Conservation (phyloP, 2,113 vertebrate species). For the Cyprinodon variegatus region DNA sequence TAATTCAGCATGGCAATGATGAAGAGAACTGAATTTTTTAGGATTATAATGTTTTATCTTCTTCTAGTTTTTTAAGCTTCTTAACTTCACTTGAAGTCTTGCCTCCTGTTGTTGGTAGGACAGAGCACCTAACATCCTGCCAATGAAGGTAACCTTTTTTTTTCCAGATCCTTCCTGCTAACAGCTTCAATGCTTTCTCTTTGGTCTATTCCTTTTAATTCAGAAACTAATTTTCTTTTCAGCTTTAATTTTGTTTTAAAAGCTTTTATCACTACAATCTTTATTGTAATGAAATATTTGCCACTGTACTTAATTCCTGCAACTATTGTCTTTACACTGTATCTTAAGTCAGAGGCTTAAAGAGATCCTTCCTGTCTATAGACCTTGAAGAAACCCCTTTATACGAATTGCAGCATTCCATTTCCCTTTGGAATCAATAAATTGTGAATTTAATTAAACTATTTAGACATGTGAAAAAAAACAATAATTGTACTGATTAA, state of each 20-base stretch:
- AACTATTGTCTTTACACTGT: no score
- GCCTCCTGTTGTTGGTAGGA: background rate
- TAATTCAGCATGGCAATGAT: background rate
- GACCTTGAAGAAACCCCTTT: no score
- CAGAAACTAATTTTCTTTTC: background rate
- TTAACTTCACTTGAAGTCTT: background rate
- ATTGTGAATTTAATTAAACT: background rate
- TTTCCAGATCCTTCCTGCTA: background rate
- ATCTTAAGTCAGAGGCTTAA: no score
- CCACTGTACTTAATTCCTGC: no score
- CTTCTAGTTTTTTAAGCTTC: background rate
- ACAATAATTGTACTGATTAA: background rate
- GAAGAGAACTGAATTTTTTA: background rate
- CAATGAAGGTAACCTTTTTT: background rate
- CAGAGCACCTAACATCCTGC: background rate
- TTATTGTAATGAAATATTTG: background rate
- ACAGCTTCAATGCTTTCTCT: background rate
- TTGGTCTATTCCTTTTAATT: no score
- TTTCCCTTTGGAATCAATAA: no score
- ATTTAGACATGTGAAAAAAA: background rate
- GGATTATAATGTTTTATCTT: background rate
- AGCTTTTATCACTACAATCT: background rate
- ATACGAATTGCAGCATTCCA: no score
- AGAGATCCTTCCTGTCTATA: no score
- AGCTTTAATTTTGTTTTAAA: background rate